Conservation (phyloP, 1,140 invertebrate species). For the Saxidomus purpurata region DNA sequence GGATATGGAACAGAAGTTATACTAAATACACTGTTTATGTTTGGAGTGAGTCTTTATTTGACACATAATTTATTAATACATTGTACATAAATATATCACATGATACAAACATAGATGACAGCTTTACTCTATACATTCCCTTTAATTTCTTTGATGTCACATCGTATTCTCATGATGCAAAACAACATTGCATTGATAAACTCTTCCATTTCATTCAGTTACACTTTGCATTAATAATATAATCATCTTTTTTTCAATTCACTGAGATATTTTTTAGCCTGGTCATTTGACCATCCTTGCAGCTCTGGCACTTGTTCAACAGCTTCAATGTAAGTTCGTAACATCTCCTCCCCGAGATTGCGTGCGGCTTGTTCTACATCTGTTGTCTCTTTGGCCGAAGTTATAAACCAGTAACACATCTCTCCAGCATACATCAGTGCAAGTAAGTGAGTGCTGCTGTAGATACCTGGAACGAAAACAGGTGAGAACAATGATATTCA, state of each 20-base stretch:
- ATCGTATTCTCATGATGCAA: no score
- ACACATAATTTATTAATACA: no score
- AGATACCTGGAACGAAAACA: slow-evolving; percentile 77
- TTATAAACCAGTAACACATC: slow-evolving; percentile 82
- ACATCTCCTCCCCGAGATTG: slow-evolving; percentile 51
- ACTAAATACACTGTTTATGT: no score
- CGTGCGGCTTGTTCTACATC: slow-evolving; percentile 20
- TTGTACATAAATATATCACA: no score
- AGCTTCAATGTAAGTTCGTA: slow-evolving; percentile 74
- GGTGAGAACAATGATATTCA: neutral
- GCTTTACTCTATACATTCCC: no score
- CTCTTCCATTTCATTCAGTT: neutral
- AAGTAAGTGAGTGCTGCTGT: slow-evolving; percentile 80
- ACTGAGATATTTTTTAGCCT: slow-evolving; percentile 76
- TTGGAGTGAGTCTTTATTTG: no score
- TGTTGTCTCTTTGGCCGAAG: neutral
- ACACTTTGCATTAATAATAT: neutral
- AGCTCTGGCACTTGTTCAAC: slow-evolving; percentile 74
- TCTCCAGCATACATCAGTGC: slow-evolving; percentile 83
- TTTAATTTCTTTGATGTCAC: no score
- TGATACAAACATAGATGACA: no score
- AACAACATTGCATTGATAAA: no score
- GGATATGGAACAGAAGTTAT: no score
- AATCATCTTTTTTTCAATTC: slow-evolving; percentile 45
- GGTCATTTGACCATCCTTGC: slow-evolving; percentile 74